Evolutionary conservation across 2,888 invertebrate species (phyloP), one percentile per base, ranked within the genome.

Genomic region (Plebejus melissa): DNA sequence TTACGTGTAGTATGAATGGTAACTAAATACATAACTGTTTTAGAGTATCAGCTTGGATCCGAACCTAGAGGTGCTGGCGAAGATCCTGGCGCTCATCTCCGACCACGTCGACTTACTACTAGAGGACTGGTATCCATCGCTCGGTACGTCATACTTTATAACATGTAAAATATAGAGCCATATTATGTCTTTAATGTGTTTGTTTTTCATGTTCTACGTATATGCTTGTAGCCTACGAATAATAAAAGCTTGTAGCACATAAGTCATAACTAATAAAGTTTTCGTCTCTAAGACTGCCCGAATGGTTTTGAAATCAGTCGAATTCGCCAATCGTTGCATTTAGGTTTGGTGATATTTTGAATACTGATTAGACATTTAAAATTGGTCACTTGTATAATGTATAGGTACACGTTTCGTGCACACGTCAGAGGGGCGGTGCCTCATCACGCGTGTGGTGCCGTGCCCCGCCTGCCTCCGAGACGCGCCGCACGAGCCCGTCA

Each of bases 61-160:
- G 4, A 96, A 96, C 78, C 95, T 96, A 7, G 97, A 98, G 83
- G 95, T 96, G 70, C 94, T 98, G 79, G 96, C 98, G 0, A 97
- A 97, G 83, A 88, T 99, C 22, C 87, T 99, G 76, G 97, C 99
- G 0, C 90, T 98, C 50, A 96, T 98, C 3, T 98, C 99, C 0
- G 99, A 99, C 87, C 98, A 99, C 85, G 97, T 99, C 79, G 99
- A 99, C 88, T 96, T 98, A 75, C 92, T 99, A 74, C 93, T 99
- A 0, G 99, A 99, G 87, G 99, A 99, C 90, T 99, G 99, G 99
- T 99, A 98, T 88, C 99, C 99, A 0, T 98, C 98, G 0, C 92
- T 99, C 76, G 95, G 95, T 94, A 74, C 86, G 88, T 82, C 4
- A 5, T 36, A 54, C 1, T 22, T 28, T 70, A 60, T 50, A 9